A percentile compares a stretch with the other conserved stretches of the same genome.
Conservation (phyloP, 2,797 vertebrate genomes). For the Odontamblyopus lacepedii region DNA sequence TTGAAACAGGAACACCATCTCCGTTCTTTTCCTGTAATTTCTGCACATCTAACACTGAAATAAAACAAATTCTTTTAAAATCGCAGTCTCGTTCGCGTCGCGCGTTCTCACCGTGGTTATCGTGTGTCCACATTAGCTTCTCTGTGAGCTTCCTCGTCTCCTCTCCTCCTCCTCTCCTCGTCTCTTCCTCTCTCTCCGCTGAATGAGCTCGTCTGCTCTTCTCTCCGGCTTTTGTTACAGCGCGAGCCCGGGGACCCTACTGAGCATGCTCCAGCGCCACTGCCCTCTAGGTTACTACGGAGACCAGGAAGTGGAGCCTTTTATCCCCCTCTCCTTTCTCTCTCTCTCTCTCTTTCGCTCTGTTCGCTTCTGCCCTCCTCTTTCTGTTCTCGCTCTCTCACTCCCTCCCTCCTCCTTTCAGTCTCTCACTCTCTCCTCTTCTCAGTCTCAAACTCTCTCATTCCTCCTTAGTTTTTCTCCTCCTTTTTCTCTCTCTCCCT, state of each 20-base stretch:
- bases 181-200: conserved; percentile 53
- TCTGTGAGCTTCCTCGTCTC: neutral
- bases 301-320: conserved; percentile 67
- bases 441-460: neutral
- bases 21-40: too few species aligned
- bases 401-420: conserved; percentile 32
- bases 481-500: too few species aligned
- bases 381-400: conserved; percentile 4
- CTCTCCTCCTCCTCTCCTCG: conserved; percentile 41
- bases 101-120: too few species aligned
- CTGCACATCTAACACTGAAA: too few species aligned
- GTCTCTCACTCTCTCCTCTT: neutral
- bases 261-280: conserved; percentile 79
- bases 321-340: conserved; percentile 8
- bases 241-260: conserved; percentile 35
- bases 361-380: neutral
- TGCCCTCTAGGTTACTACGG: conserved; percentile 74
- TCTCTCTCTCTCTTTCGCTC: conserved; percentile 32
- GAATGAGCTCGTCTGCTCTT: conserved; percentile 38
- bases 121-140: too few species aligned
- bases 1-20: too few species aligned
- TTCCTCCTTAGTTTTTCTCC: too few species aligned
- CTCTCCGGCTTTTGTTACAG: conserved; percentile 79
- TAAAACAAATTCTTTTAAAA: too few species aligned
- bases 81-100: too few species aligned